Percentiles rank a stretch among this genome's conserved stretches.
These are phyloP conservation scores for Euphonia xanthogaster DNA, from an alignment of 2,797 vertebrate genomes.

Conservation along the genomic window DNA sequence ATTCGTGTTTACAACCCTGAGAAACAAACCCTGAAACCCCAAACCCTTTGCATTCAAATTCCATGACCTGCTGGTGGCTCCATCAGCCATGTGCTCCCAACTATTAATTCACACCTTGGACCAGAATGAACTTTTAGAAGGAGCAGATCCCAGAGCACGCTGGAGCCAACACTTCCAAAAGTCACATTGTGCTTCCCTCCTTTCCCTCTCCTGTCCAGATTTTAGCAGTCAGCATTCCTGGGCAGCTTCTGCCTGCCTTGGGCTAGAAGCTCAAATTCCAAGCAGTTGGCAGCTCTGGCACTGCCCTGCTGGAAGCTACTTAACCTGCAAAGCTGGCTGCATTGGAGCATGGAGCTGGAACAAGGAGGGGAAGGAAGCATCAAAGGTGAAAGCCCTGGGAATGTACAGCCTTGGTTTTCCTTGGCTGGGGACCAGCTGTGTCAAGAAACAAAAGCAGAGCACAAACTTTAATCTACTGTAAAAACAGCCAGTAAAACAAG, in stretches of 20 bases:
- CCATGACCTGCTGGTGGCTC: not conserved
- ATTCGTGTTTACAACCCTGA: not conserved
- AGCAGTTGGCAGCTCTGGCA: not conserved
- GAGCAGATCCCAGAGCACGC: not conserved
- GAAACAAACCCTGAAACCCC: slow-evolving; percentile 6
- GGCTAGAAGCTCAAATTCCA: not conserved
- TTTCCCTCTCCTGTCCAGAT: not conserved
- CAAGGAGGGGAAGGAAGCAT: not conserved
- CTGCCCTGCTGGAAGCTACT: not conserved
- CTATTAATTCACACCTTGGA: not conserved
- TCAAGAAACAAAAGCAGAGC: not conserved
- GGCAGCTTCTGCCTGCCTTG: not conserved
- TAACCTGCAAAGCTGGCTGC: not conserved
- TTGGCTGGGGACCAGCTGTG: not conserved
- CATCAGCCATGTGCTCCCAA: rapidly evolving
- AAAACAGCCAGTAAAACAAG: not conserved
- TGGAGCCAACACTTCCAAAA: not conserved
- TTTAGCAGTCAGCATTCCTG: slow-evolving; percentile 13
- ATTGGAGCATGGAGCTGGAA: not conserved
- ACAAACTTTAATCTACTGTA: not conserved
- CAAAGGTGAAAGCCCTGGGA: not conserved
- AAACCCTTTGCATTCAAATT: not conserved
- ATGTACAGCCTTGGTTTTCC: not conserved
- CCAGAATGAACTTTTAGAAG: not conserved
- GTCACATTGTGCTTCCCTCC: not conserved